Conservation (phyloP, 2,888 invertebrate species). For the Ceramica pisi region DNA sequence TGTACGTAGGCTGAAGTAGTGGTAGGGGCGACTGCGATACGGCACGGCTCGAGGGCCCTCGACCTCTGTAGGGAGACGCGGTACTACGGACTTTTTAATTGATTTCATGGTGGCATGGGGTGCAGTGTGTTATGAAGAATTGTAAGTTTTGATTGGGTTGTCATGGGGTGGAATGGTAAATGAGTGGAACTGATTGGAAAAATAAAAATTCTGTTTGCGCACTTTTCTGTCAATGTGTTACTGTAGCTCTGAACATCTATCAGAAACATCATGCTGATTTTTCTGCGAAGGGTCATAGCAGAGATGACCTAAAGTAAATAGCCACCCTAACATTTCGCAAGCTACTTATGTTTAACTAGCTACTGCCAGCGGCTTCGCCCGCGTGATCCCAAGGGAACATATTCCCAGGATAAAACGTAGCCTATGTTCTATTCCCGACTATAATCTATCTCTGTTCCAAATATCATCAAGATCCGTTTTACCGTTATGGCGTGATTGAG, state of each 20-base stretch:
- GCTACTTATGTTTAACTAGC: no score
- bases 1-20: conserved; percentile 28
- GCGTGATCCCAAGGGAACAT: no score
- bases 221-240: not conserved
- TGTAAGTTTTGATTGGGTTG: conserved; percentile 31
- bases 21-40: conserved; percentile 70
- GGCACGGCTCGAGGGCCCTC: conserved; percentile 71
- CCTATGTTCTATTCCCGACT: no score
- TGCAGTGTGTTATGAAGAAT: conserved; percentile 23
- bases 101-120: conserved; percentile 51
- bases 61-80: conserved; percentile 44
- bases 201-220: not conserved
- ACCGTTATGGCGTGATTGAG: no score
- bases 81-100: conserved; percentile 52
- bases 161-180: conserved; percentile 11
- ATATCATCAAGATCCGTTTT: no score
- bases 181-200: not conserved
- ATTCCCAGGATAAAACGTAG: no score
- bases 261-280: no score
- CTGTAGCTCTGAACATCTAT: no score
- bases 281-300: not conserved
- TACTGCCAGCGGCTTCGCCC: no score
- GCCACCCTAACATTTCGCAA: no score
- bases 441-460: no score
- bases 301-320: no score